Evolutionary conservation across 2,113 vertebrate genomes (phyloP), one percentile per base, ranked within the genome.

Genomic region (Tragelaphus scriptus): DNA sequence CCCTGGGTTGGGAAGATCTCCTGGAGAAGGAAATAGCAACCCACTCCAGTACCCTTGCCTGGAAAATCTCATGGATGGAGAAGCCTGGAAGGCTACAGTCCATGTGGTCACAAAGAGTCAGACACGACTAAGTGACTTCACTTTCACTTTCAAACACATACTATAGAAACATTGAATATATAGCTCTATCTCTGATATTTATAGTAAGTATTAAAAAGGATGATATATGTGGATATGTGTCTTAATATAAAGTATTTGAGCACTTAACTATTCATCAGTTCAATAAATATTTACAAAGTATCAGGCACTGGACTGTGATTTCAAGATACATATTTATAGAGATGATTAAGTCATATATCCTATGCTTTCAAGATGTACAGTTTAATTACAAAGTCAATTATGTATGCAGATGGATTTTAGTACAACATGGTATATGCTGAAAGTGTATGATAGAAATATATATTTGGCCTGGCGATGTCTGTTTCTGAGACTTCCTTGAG

Each of bases 101-200:
- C 65, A 12, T 71, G 65, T 0, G 9, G n/a, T 36, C 0, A 0
- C 65, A 71, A 36, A 71, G 65, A 71, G 19, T 36, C 21, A 0
- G 65, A 36, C 19, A 36, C 1, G 17, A 36, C n/a, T 71, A 9
- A 71, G n/a, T 36, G 65, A 71, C 5, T 71, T 71, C 65, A 71
- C n/a, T 23, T 71, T 71, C 17, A 36, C n/a, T 36, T 71, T 36
- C n/a, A n/a, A 84, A 21, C 32, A 55, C 17, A 55, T 36, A 55
- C 51, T n/a, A 55, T 84, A 55, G 11, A 36, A n/a, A 55, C 32
- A 14, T 25, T 75, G 36, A 44, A 25, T 36, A 55, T 23, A n/a
- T 84, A 25, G 80, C 19, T 84, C 53, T 55, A 14, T 82, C 51
- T n/a, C 19, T 55, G 32, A 13, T 84, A 84, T 84, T 55, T 36